Evolutionary conservation across 2,797 vertebrate species (phyloP).

Genomic region (Echiichthys vipera): DNA sequence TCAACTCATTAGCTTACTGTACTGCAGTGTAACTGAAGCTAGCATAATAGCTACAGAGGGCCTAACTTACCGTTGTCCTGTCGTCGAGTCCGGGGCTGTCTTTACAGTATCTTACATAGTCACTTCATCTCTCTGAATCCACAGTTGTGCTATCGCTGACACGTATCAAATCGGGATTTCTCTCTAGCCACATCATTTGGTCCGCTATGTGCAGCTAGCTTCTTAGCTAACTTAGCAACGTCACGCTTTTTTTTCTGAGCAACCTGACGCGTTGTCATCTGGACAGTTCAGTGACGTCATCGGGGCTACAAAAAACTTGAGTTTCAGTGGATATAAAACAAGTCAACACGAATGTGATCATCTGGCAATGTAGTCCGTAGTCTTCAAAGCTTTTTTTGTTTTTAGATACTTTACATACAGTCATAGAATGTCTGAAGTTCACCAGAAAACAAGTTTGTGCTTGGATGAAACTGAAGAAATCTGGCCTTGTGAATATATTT

Average conservation of each 20-base stretch:
- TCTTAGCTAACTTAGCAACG: slow-evolving; percentile 62
- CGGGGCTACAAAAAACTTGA: slow-evolving; percentile 27
- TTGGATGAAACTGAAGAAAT: too few species aligned
- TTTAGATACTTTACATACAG: too few species aligned
- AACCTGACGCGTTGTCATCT: slow-evolving; percentile 68
- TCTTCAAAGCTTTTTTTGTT: too few species aligned
- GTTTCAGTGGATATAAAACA: too few species aligned
- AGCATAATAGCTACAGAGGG: slow-evolving; percentile 1
- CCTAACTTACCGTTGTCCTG: slow-evolving; percentile 52
- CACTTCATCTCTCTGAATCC: slow-evolving; percentile 18
- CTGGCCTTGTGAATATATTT: too few species aligned
- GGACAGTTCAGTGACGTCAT: slow-evolving; percentile 25
- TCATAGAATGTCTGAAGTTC: too few species aligned
- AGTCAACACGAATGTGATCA: too few species aligned
- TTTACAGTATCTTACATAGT: background rate
- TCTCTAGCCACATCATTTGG: slow-evolving; percentile 52
- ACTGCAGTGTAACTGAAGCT: slow-evolving; percentile 3
- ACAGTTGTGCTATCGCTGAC: background rate
- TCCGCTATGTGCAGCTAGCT: slow-evolving; percentile 59
- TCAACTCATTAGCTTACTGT: slow-evolving; percentile 35
- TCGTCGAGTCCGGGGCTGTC: slow-evolving; percentile 13
- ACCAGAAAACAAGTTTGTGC: too few species aligned
- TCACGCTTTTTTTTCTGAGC: too few species aligned
- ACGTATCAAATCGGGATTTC: background rate
- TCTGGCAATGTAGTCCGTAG: too few species aligned